A percentile compares a stretch with the other conserved stretches of the same genome.
phyloP scores from a whole-genome alignment of 2,888 invertebrate species.

The Amphiduros pacificus region DNA sequence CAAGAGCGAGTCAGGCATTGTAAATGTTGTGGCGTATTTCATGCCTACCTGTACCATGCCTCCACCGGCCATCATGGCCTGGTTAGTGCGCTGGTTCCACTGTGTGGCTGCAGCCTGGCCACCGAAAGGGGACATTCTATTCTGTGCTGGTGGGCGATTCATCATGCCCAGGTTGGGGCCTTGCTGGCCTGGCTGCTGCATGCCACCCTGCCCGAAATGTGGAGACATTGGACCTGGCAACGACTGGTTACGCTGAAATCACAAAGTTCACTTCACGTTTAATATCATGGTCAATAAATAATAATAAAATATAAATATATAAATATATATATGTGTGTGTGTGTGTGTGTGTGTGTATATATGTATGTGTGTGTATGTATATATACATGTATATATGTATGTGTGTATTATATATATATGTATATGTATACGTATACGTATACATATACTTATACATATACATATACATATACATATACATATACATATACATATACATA shows the following conservation, averaged over 20 bases:
- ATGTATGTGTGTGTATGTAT: not conserved
- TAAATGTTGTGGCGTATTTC: not conserved
- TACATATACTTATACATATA: not conserved
- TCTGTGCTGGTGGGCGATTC: too few species aligned
- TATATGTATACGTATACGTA: not conserved
- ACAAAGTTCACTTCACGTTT: not conserved
- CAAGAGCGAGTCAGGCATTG: not conserved
- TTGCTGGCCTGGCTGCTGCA: not conserved
- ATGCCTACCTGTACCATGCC: conserved; percentile 24
- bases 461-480: not conserved
- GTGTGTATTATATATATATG: too few species aligned
- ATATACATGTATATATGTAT: not conserved
- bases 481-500: not conserved
- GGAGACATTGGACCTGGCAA: conserved; percentile 54
- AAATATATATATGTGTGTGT: not conserved
- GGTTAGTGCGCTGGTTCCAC: conserved; percentile 24
- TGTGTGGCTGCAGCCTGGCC: conserved; percentile 11
- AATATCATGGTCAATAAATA: not conserved
- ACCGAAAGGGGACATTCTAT: conserved; percentile 7
- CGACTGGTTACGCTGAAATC: conserved; percentile 44
- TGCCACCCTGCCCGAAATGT: conserved; percentile 12
- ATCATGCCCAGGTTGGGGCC: not conserved
- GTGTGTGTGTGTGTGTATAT: not conserved
- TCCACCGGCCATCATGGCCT: conserved; percentile 28
- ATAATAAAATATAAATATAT: not conserved